These are phyloP conservation scores for Euproctis similis DNA, from an alignment of 2,888 invertebrate species.

Conservation along the genomic window DNA sequence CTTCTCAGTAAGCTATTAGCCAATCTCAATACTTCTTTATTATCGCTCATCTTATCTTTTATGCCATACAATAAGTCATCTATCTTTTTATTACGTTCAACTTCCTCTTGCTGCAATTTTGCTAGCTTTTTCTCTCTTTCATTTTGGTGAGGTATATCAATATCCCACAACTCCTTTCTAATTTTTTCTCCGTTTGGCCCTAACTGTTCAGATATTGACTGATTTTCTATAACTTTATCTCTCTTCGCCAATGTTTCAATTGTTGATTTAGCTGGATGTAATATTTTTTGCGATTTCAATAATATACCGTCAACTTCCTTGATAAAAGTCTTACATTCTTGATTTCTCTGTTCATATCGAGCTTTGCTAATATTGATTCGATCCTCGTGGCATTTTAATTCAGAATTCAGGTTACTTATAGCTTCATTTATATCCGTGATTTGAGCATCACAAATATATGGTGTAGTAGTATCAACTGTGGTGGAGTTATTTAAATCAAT, in stretches of 20 bases:
- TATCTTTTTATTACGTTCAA: conserved; percentile 47
- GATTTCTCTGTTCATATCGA: conserved; percentile 48
- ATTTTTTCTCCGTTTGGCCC: conserved; percentile 19
- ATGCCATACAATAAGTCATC: conserved; percentile 52
- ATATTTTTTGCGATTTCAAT: conserved; percentile 48
- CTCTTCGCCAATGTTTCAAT: conserved; percentile 1
- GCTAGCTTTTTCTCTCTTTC: conserved; percentile 31
- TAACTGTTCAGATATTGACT: conserved; percentile 5
- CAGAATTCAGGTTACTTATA: conserved; percentile 52
- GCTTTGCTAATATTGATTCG: conserved; percentile 51
- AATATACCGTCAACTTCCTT: conserved; percentile 59
- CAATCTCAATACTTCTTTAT: conserved; percentile 53
- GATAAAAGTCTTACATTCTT: conserved; percentile 58
- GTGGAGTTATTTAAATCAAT: conserved; percentile 2
- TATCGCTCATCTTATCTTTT: conserved; percentile 65
- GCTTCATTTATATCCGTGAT: conserved; percentile 55
- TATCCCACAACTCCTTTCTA: conserved; percentile 47
- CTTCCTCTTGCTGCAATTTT: conserved; percentile 37
- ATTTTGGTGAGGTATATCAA: conserved; percentile 32
- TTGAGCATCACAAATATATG: conserved; percentile 45
- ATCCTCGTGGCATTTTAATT: conserved; percentile 52
- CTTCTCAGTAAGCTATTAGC: conserved; percentile 55
- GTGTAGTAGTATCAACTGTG: conserved; percentile 21
- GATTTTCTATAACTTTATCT: conserved; percentile 13
- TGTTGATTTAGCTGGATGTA: conserved; percentile 36